Evolutionary conservation across 2,797 vertebrate species (phyloP).

Genomic region (Haliaeetus vocifer): DNA sequence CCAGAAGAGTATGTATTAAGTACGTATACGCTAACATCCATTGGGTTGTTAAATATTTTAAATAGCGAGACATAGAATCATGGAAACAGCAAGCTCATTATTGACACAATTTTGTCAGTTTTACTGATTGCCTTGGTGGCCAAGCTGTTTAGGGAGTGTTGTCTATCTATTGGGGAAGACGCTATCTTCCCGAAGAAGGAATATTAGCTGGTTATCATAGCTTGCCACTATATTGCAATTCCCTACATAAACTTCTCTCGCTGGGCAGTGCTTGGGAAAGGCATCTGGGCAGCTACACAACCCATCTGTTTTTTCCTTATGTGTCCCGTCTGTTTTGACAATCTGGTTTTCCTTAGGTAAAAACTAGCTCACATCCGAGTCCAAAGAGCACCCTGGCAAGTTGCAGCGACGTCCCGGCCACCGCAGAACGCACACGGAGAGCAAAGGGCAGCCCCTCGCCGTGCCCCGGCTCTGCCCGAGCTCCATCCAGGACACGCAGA

Average conservation of each 20-base stretch:
- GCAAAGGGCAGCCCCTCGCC: background rate
- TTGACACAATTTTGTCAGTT: background rate
- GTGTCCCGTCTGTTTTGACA: background rate
- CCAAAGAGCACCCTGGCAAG: background rate
- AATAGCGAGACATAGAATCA: background rate
- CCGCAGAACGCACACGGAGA: fast-evolving
- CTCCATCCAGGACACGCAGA: fast-evolving
- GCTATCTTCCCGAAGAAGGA: background rate
- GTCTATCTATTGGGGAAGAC: background rate
- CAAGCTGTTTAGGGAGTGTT: background rate
- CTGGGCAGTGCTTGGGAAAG: background rate
- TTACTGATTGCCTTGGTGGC: background rate
- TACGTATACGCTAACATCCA: background rate
- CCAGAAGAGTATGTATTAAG: background rate
- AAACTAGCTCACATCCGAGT: background rate
- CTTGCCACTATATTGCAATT: background rate
- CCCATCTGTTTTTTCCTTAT: background rate
- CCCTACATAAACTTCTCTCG: fast-evolving
- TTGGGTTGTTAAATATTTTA: background rate
- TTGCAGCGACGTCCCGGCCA: fast-evolving
- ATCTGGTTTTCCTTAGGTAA: background rate
- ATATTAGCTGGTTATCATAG: background rate
- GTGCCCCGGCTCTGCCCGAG: fast-evolving
- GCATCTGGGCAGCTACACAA: background rate
- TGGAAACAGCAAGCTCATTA: background rate